Conservation (phyloP, 2,113 vertebrate genomes). For the Antechinus stuartii region DNA sequence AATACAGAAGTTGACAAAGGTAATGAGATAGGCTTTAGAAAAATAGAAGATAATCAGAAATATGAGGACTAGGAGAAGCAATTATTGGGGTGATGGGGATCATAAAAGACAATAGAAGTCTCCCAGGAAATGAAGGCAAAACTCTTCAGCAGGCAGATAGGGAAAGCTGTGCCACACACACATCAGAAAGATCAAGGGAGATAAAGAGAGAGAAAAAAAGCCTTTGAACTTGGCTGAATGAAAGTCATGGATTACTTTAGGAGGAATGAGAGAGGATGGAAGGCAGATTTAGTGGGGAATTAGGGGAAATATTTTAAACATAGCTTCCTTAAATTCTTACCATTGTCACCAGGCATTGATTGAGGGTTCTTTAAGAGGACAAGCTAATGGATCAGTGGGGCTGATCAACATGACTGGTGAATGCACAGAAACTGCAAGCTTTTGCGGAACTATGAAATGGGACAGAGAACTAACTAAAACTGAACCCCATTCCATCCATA, state of each 20-base stretch:
- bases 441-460: conserved; percentile 28
- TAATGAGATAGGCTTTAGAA: conserved; percentile 13
- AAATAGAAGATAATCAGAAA: conserved; percentile 33
- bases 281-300: conserved; percentile 79
- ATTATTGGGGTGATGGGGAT: conserved; percentile 48
- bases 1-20: conserved; percentile 28
- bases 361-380: conserved; percentile 69
- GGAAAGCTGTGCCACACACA: conserved; percentile 73
- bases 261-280: conserved; percentile 75
- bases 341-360: conserved; percentile 79
- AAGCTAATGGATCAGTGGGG: conserved; percentile 18
- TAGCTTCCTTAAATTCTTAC: conserved; percentile 73
- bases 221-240: conserved; percentile 81
- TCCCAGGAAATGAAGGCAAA: conserved; percentile 73
- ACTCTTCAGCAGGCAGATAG: conserved; percentile 77
- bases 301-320: conserved; percentile 78
- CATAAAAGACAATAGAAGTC: conserved; percentile 74
- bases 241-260: conserved; percentile 78
- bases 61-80: conserved; percentile 49
- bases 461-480: conserved; percentile 18
- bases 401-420: conserved; percentile 34
- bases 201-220: conserved; percentile 78
- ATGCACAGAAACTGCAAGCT: neutral
- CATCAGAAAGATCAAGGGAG: conserved; percentile 81
- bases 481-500: conserved; percentile 19